Percentiles rank a stretch among this genome's conserved stretches.
phyloP scores from a whole-genome alignment of 1,140 invertebrate species.

The Hermetia illucens region DNA sequence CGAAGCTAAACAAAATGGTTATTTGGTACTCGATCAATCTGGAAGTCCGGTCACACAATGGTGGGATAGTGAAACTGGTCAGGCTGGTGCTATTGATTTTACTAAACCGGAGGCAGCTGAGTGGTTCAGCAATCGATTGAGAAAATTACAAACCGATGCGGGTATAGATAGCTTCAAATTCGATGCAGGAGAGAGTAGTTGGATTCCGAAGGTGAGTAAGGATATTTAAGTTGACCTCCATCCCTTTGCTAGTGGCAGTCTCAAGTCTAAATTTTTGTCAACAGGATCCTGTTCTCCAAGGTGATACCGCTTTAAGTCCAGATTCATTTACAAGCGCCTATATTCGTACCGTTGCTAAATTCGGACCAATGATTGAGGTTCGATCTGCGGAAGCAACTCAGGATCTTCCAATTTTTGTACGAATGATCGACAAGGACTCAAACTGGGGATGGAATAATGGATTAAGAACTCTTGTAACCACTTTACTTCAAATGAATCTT shows the following conservation, averaged over 20 bases:
- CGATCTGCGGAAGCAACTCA: slow-evolving; percentile 43
- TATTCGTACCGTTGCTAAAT: slow-evolving; percentile 38
- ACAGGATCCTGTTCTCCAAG: slow-evolving; percentile 11
- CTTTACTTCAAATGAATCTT: slow-evolving; percentile 49
- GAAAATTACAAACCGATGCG: slow-evolving; percentile 34
- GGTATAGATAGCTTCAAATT: slow-evolving; percentile 76
- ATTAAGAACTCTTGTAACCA: slow-evolving; percentile 48
- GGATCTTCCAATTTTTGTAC: slow-evolving; percentile 46
- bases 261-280: slow-evolving; percentile 25
- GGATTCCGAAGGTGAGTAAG: slow-evolving; percentile 35
- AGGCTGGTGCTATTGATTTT: slow-evolving; percentile 49
- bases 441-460: slow-evolving; percentile 53
- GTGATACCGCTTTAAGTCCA: slow-evolving; percentile 19
- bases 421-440: slow-evolving; percentile 66
- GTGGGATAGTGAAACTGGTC: slow-evolving; percentile 56
- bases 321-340: slow-evolving; percentile 44
- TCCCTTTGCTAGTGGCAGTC: slow-evolving; percentile 3
- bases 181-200: slow-evolving; percentile 64
- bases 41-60: slow-evolving; percentile 44
- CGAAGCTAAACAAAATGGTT: slow-evolving; percentile 36
- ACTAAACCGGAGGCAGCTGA: slow-evolving; percentile 47
- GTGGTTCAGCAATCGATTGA: slow-evolving; percentile 52
- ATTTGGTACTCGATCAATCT: no score
- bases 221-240: not conserved
- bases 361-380: slow-evolving; percentile 51